Conservation (phyloP, 2,113 vertebrate species). For the Chauna torquata region DNA sequence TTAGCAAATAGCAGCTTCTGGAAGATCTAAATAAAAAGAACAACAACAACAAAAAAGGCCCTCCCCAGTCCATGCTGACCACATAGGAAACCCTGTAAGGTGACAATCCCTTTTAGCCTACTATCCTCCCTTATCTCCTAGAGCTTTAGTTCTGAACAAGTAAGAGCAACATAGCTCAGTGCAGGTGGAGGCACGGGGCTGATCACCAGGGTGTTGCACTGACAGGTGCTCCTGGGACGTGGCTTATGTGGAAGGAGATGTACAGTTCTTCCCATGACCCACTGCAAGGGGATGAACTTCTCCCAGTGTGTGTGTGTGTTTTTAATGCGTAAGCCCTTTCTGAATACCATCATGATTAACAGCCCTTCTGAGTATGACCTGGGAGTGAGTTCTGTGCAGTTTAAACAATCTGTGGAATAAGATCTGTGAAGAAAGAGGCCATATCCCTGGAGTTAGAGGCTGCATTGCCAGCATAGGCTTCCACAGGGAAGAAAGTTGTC, state of each 20-base stretch:
- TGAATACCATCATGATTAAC: background rate
- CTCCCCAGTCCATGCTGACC: background rate
- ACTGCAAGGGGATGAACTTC: background rate
- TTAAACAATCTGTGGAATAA: background rate
- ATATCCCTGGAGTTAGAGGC: background rate
- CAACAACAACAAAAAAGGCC: background rate
- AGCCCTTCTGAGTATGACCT: background rate
- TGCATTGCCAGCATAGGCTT: background rate
- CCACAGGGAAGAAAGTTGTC: background rate
- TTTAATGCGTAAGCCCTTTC: background rate
- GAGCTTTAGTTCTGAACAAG: background rate
- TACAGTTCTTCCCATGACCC: background rate
- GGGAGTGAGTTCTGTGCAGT: background rate
- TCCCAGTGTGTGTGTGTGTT: background rate
- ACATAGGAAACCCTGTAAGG: background rate
- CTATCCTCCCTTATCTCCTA: background rate
- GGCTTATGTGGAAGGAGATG: background rate
- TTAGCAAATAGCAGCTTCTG: background rate
- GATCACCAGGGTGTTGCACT: background rate
- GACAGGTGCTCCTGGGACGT: background rate
- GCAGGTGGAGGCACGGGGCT: background rate
- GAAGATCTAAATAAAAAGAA: background rate
- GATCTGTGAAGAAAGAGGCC: background rate
- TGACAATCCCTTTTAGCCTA: no score
- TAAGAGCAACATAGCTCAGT: accelerated